Evolutionary conservation across 2,797 vertebrate genomes (phyloP).

Genomic region (Pipistrellus kuhlii): DNA sequence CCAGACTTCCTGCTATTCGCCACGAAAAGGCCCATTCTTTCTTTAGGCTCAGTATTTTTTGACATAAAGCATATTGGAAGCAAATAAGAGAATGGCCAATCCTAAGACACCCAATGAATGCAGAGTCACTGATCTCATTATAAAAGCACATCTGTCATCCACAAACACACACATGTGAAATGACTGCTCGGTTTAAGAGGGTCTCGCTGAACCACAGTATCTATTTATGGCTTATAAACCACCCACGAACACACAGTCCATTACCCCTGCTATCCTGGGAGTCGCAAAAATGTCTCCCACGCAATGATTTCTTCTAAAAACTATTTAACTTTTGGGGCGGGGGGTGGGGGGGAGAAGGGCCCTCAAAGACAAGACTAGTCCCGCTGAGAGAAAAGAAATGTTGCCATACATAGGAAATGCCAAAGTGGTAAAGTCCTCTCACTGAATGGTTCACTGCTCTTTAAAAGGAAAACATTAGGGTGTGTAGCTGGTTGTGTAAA

Average conservation of each 20-base stretch:
- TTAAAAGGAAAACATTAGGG: not conserved
- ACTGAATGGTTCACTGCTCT: not conserved
- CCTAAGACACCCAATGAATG: not conserved
- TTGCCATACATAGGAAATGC: not conserved
- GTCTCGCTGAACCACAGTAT: not conserved
- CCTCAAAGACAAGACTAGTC: not conserved
- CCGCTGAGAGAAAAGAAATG: not conserved
- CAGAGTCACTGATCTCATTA: not conserved
- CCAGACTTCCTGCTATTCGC: not conserved
- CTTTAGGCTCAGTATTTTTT: not conserved
- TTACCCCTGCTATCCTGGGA: not conserved
- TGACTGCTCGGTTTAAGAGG: not conserved
- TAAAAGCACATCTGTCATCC: not conserved
- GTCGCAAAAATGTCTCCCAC: not conserved
- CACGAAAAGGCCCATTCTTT: not conserved
- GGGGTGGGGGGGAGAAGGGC: no score
- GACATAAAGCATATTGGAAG: not conserved
- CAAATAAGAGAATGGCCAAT: not conserved
- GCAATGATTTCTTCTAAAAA: constrained; percentile 13
- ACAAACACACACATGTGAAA: not conserved
- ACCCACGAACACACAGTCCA: not conserved
- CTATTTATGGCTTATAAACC: not conserved
- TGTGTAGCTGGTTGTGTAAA: not conserved
- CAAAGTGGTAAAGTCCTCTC: not conserved
- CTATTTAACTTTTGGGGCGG: not conserved